Conservation (phyloP, 1,140 invertebrate species). For the Reticulitermes speratus region DNA sequence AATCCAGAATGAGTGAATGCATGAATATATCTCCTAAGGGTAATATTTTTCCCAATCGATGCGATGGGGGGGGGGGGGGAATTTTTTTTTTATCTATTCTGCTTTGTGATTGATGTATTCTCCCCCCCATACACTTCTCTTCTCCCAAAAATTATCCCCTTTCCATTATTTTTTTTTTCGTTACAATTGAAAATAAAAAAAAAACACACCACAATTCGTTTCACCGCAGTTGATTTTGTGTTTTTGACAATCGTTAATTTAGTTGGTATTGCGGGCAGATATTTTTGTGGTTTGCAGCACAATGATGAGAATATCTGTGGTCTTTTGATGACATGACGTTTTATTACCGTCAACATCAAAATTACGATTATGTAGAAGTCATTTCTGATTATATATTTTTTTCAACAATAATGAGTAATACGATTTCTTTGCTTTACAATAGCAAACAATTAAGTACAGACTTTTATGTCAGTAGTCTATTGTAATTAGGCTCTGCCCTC, state of each 20-base stretch:
- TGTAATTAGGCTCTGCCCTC: too few species aligned
- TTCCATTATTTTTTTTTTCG: background rate
- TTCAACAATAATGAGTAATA: background rate
- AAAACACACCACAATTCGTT: slow-evolving; percentile 8
- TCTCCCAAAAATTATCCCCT: background rate
- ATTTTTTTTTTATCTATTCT: slow-evolving; percentile 12
- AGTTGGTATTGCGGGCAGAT: background rate
- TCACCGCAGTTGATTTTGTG: slow-evolving; percentile 4
- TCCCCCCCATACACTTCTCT: background rate
- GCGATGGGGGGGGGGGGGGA: background rate
- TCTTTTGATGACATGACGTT: slow-evolving; percentile 2
- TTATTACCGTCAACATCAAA: slow-evolving; percentile 13
- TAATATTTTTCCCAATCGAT: slow-evolving; percentile 19
- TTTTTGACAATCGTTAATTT: slow-evolving; percentile 19
- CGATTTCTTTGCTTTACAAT: background rate
- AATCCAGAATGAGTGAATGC: background rate
- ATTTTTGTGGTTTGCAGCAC: background rate
- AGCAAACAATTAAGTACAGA: too few species aligned
- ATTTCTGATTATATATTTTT: background rate
- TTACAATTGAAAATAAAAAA: background rate
- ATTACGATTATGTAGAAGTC: background rate
- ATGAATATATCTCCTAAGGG: slow-evolving; percentile 12
- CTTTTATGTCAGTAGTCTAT: too few species aligned
- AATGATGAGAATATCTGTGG: slow-evolving; percentile 5
- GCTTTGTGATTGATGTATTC: slow-evolving; percentile 16